These are phyloP conservation scores for Baronia brevicornis DNA, from an alignment of 2,888 invertebrate species.

Conservation along the genomic window DNA sequence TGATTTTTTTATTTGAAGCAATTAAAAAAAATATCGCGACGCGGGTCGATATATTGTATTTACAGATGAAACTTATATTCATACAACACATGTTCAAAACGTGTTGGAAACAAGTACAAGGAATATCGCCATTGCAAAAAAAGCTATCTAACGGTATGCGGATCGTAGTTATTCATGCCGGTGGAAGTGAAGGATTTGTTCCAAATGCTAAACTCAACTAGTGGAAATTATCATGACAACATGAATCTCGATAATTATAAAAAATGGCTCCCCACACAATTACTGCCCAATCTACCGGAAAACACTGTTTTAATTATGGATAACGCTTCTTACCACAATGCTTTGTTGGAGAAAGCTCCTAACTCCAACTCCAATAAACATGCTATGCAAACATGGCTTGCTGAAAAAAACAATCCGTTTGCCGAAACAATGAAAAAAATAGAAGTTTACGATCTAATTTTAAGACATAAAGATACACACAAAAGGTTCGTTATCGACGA, in stretches of 20 bases:
- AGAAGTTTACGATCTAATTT: not conserved
- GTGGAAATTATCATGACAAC: slow-evolving; percentile 23
- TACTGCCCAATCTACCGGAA: slow-evolving; percentile 23
- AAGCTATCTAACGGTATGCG: slow-evolving; percentile 15
- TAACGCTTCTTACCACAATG: slow-evolving; percentile 22
- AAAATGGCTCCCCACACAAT: slow-evolving; percentile 21
- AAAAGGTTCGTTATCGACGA: not conserved
- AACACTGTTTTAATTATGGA: slow-evolving; percentile 17
- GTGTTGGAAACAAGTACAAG: slow-evolving; percentile 7
- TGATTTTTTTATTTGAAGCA: no score
- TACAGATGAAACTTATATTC: slow-evolving; percentile 17
- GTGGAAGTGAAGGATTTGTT: slow-evolving; percentile 16
- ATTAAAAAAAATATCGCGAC: slow-evolving; percentile 18
- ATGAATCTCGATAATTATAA: slow-evolving; percentile 19
- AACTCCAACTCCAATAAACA: slow-evolving; percentile 12
- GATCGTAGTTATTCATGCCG: no score
- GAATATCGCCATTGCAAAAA: slow-evolving; percentile 7
- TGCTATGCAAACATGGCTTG: not conserved
- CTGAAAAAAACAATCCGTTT: not conserved
- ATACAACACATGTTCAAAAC: slow-evolving; percentile 15
- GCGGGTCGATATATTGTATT: slow-evolving; percentile 20
- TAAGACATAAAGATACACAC: not conserved
- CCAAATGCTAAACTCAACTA: slow-evolving; percentile 16
- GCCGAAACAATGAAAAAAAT: not conserved
- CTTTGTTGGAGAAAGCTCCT: slow-evolving; percentile 4